Conservation (phyloP, 2,888 invertebrate genomes). For the Drosophila peninsularis region DNA sequence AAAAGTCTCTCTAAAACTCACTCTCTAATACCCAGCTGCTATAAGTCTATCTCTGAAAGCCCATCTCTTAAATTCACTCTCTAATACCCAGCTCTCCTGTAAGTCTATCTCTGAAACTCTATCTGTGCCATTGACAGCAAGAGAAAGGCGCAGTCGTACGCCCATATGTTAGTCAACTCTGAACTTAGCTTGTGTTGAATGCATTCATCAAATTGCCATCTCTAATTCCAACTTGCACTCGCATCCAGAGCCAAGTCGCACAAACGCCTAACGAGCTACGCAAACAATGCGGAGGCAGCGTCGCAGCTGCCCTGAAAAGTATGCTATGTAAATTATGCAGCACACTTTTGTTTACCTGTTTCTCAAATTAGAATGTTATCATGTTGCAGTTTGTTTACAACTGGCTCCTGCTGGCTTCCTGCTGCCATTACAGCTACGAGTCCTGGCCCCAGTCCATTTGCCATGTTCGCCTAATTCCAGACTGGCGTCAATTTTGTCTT, state of each 20-base stretch:
- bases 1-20: no score
- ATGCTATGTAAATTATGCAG: slow-evolving; percentile 41
- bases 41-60: background rate
- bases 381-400: slow-evolving; percentile 50
- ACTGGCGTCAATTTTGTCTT: slow-evolving; percentile 39
- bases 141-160: no score
- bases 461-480: slow-evolving; percentile 48
- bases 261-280: slow-evolving; percentile 25
- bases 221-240: slow-evolving; percentile 10
- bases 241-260: background rate
- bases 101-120: background rate
- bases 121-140: background rate
- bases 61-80: background rate
- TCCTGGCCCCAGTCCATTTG: slow-evolving; percentile 11
- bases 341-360: slow-evolving; percentile 47
- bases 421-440: slow-evolving; percentile 16
- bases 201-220: slow-evolving; percentile 22
- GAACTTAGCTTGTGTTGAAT: background rate
- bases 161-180: background rate
- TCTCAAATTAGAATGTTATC: slow-evolving; percentile 66
- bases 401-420: slow-evolving; percentile 40
- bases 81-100: background rate
- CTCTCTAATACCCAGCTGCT: no score
- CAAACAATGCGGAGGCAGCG: slow-evolving; percentile 37
- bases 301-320: slow-evolving; percentile 47